Evolutionary conservation across 2,888 invertebrate genomes (phyloP).

Genomic region (Caenorhabditis sinica): DNA sequence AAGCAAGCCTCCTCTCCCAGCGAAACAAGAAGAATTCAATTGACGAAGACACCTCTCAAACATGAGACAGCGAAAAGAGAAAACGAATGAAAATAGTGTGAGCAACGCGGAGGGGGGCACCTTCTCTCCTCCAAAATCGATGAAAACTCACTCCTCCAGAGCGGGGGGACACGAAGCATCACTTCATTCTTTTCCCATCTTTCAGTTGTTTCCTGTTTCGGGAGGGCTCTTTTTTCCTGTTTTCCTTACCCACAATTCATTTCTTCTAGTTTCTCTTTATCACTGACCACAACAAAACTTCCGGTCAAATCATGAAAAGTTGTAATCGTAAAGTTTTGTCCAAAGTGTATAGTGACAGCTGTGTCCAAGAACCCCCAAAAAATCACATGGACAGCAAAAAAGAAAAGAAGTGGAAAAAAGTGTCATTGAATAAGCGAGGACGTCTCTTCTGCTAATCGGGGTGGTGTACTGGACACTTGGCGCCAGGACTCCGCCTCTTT

Average conservation of each 20-base stretch:
- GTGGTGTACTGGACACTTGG: conserved; percentile 56
- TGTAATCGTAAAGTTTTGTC: conserved; percentile 48
- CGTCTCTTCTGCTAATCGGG: conserved; percentile 27
- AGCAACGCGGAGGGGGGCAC: conserved; percentile 12
- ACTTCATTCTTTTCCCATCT: conserved; percentile 22
- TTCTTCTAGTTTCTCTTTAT: conserved; percentile 23
- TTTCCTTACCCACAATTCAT: background rate
- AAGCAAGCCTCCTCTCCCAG: too few relatives aligned
- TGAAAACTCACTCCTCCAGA: conserved; percentile 30
- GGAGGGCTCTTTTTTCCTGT: background rate
- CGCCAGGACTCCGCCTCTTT: conserved; percentile 40
- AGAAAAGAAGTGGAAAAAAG: background rate
- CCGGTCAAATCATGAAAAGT: conserved; percentile 23
- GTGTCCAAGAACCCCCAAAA: conserved; percentile 17
- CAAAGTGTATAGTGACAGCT: conserved; percentile 44
- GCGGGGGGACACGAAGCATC: background rate
- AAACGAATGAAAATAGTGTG: conserved; percentile 16
- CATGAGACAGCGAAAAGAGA: conserved; percentile 3
- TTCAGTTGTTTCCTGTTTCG: background rate
- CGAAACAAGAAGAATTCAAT: conserved; percentile 6
- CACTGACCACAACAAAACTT: conserved; percentile 19
- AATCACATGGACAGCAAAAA: conserved; percentile 24
- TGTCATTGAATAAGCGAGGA: conserved; percentile 12
- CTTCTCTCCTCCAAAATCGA: conserved; percentile 44
- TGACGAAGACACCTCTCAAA: conserved; percentile 23